Evolutionary conservation across 2,888 invertebrate genomes (phyloP), one percentile per base, ranked within the genome.

Genomic region (Catocala fraxini): DNA sequence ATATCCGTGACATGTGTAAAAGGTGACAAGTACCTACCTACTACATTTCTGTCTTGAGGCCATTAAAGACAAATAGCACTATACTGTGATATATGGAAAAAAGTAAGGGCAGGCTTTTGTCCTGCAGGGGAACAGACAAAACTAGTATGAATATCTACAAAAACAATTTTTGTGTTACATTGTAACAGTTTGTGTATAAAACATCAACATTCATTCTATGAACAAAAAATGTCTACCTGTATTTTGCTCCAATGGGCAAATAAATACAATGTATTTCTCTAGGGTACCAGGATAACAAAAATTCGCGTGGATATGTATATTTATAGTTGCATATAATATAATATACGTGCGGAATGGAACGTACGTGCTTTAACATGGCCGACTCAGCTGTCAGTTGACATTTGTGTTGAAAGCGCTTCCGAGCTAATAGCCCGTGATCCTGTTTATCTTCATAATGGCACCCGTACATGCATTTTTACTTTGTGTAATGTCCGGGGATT

Each of bases 381-480:
- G 57, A 51, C 51, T 61, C 54, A 25, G 55, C 56, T 65, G 68
- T 71, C 63, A 51, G 59, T 55, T 75, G 60, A 66, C 61, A 64
- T 72, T 71, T 65, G 58, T 53, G 65, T 58, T 73, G 51, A 72
- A 71, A 79, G 68, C 64, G 59, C 35, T 68, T 68, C 63, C 56
- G 54, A 64, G 47, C 59, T 70, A 67, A 77, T 73, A 72, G 65
- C 61, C 66, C 57, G 63, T 73, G 70, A 72, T 78, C 69, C 55
- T 71, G 68, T 81, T 75, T 76, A 61, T 68, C 59, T 70, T 63
- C 58, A 66, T 72, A 74, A 74, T 77, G 74, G 65, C 70, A 55
- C 54, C 51, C 61, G 48, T 71, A 78, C 78, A 80, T 71, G 75
- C 79, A 72, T 77, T 81, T 69, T 75, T 77, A 80, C 75, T 79